Base-by-base conservation (phyloP, 1,140 invertebrate species). In the Tribolium madens region DNA sequence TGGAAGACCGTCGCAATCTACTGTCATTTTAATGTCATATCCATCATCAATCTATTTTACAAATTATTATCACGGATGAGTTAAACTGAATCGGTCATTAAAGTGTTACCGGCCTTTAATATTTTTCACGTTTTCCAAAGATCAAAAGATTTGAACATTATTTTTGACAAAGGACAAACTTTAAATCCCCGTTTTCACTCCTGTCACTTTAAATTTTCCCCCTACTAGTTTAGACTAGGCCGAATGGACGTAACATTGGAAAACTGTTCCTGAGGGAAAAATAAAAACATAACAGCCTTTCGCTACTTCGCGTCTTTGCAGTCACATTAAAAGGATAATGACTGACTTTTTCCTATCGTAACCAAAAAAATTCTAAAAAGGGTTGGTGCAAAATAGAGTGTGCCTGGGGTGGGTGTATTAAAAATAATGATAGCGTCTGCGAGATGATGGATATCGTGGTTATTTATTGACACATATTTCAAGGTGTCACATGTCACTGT, bases 1-100 rank as follows among this genome's bases (percentile, higher is more conserved):
- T 72, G 70, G 68, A 71, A 71, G 68, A 71, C 68, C 14, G 70
- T 72, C 70, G 70, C 70, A 72, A 74, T 74, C 72, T 74, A 74
- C 52, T 74, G 72, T 74, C 52, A 74, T 74, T 74, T 74, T 74
- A 74, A 74, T 74, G 72, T 74, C 52, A 74, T 74, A 74, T 74
- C 33, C 52, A 74, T 74, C 52, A 74, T 57, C 72, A 74, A 57
- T 74, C 52, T 74, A 74, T 53, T 74, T 57, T 74, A 57, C 48
- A 53, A 57, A 60, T 74, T 74, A 74, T 74, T 57, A 74, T 74
- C 57, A 53, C 48, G 31, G 31, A n/a, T 31, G 72, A 74, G 33
- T 74, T 52, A 57, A 46, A 60, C 12, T 57, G 52, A 74, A 57
- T 74, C 18, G 72, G 72, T 74, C 70, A 13, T 72, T 72, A 72